Base-by-base conservation (phyloP, 2,113 vertebrate genomes). In the Myodes glareolus region DNA sequence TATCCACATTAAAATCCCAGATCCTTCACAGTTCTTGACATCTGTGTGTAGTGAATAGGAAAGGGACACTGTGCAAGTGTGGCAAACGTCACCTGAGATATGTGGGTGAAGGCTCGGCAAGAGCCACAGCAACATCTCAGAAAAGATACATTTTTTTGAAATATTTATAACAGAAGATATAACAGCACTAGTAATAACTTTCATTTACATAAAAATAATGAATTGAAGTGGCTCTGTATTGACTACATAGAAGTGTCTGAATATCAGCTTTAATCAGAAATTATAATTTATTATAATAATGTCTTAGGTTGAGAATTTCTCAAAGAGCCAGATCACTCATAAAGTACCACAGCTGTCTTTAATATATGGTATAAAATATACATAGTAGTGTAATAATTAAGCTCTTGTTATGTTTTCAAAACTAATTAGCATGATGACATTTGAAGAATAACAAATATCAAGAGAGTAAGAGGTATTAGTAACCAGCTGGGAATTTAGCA, bases 361-460 rank as follows among this genome's bases (percentile, higher is more conserved):
- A 42, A 96, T 17, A 75, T 3, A 81, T 88, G 50, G 3, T 1
- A n/a, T 68, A n/a, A 91, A 77, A 92, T 84, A 72, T 39, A 92
- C 82, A 77, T 14, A 72, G 47, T 72, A 87, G 2, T 86, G 9
- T 93, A 94, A 94, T 92, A 88, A 97, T 86, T 67, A 95, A 36
- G 11, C 27, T 88, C 1, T 7, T n/a, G 76, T 90, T 94, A 61
- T 93, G 61, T 70, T 93, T 96, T 87, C 5, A 87, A 91, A 96
- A 91, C 21, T 94, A 91, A 96, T 96, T 96, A 80, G 39, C 52
- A 86, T 89, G 61, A 36, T 84, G 63, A 1, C 36, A 91, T 91
- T 96, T 81, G 65, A 92, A 92, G 2, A 11, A 77, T 86, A 88
- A 88, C 82, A 33, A 91, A 58, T 92, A 90, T 31, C 50, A 82